Percentiles rank a stretch among this genome's conserved stretches.
These are phyloP conservation scores for Phyllopteryx taeniolatus DNA, from an alignment of 2,113 vertebrate genomes.

Conservation along the genomic window DNA sequence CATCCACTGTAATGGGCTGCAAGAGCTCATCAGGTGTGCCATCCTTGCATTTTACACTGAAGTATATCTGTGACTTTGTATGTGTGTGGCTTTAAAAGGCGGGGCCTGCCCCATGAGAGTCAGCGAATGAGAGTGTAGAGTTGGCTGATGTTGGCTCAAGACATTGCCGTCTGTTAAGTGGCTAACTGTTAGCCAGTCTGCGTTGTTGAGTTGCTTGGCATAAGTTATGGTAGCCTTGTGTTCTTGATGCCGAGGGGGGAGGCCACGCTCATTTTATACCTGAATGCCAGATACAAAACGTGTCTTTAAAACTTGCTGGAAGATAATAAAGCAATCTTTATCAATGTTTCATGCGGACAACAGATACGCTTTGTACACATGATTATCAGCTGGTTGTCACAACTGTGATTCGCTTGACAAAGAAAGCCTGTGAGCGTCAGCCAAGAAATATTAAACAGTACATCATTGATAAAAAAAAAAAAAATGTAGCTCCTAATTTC, in stretches of 20 bases:
- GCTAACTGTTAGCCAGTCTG: too few relatives aligned
- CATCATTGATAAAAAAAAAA: background rate
- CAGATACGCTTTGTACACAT: slow-evolving; percentile 42
- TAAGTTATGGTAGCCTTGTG: background rate
- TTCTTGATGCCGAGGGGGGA: background rate
- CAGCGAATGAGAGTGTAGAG: too few relatives aligned
- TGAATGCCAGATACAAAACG: background rate
- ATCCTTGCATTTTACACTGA: too few relatives aligned
- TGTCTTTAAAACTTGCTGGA: background rate
- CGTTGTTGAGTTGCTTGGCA: too few relatives aligned
- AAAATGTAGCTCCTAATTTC: background rate
- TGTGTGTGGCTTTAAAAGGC: too few relatives aligned
- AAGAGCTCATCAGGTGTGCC: too few relatives aligned
- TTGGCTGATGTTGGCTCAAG: too few relatives aligned
- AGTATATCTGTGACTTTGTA: too few relatives aligned
- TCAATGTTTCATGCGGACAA: slow-evolving; percentile 21
- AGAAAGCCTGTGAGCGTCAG: background rate
- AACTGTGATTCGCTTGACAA: slow-evolving; percentile 24
- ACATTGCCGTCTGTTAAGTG: too few relatives aligned
- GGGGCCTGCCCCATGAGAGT: too few relatives aligned
- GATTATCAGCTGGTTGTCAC: slow-evolving; percentile 62
- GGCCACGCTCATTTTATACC: background rate
- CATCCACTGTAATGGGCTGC: too few relatives aligned
- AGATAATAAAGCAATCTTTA: slow-evolving; percentile 49
- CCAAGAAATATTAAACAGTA: background rate